A percentile compares a stretch with the other conserved stretches of the same genome.
These are phyloP conservation scores for Pyrocephalus nanus DNA, from an alignment of 2,797 vertebrate species.

Conservation along the genomic window DNA sequence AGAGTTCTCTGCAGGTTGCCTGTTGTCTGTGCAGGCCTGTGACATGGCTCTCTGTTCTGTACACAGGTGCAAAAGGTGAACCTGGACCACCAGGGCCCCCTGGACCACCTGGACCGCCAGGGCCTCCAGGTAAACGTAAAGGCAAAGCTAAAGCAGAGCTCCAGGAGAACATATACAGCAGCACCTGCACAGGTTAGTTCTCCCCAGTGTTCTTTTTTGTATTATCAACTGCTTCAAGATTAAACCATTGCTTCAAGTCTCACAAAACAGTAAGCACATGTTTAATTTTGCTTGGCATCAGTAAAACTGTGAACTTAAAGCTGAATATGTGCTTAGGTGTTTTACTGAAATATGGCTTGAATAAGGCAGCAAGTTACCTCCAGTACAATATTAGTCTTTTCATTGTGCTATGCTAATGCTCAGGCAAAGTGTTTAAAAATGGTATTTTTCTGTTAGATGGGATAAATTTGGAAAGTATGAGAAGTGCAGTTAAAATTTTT, in stretches of 20 bases:
- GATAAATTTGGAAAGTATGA: neutral
- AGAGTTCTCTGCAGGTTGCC: neutral
- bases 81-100: slow-evolving; percentile 81
- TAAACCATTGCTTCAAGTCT: neutral
- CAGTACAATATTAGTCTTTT: neutral
- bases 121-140: slow-evolving; percentile 81
- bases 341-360: neutral
- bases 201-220: neutral
- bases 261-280: neutral
- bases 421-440: neutral
- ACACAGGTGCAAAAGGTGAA: slow-evolving; percentile 80
- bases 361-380: neutral
- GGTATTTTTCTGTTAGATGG: neutral
- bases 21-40: neutral
- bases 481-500: neutral
- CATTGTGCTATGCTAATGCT: neutral
- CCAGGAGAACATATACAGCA: slow-evolving; percentile 76
- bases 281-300: neutral
- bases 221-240: neutral
- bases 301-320: neutral
- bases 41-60: neutral
- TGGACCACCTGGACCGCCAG: slow-evolving; percentile 82
- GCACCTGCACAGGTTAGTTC: slow-evolving; percentile 75
- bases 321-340: neutral
- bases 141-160: slow-evolving; percentile 79